Conservation (phyloP, 1,140 invertebrate genomes). For the Drosophila orena region DNA sequence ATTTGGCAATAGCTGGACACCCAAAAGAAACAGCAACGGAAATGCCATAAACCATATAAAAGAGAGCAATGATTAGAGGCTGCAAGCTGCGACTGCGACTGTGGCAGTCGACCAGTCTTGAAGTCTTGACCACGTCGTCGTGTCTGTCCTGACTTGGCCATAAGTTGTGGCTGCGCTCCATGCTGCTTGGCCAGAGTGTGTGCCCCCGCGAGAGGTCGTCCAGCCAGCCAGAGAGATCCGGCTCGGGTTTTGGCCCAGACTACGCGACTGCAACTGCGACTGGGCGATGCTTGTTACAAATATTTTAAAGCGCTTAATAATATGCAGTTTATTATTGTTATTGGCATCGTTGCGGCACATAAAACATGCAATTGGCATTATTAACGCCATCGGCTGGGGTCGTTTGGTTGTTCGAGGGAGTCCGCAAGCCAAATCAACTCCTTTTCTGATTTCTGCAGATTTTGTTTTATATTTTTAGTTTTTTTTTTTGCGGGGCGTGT, state of each 20-base stretch:
- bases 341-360: slow-evolving; percentile 73
- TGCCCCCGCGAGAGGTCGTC: slow-evolving; percentile 79
- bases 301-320: slow-evolving; percentile 80
- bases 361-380: slow-evolving; percentile 81
- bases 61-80: slow-evolving; percentile 64
- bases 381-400: slow-evolving; percentile 74
- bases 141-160: slow-evolving; percentile 52
- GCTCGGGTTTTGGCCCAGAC: slow-evolving; percentile 57
- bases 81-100: slow-evolving; percentile 14
- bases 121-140: slow-evolving; percentile 63
- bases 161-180: neutral
- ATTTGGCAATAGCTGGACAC: slow-evolving; percentile 60
- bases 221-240: slow-evolving; percentile 63
- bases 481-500: slow-evolving; percentile 49
- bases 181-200: slow-evolving; percentile 28
- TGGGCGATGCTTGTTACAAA: slow-evolving; percentile 68
- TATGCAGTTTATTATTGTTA: slow-evolving; percentile 82
- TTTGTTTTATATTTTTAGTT: slow-evolving; percentile 6
- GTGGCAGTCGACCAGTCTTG: slow-evolving; percentile 1
- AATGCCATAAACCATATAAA: slow-evolving; percentile 59
- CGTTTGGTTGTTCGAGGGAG: slow-evolving; percentile 57
- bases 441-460: neutral
- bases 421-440: slow-evolving; percentile 6
- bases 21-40: slow-evolving; percentile 50
- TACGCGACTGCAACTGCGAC: slow-evolving; percentile 14